Evolutionary conservation across 1,140 invertebrate species (phyloP).

Genomic region (Pararge aegeria): DNA sequence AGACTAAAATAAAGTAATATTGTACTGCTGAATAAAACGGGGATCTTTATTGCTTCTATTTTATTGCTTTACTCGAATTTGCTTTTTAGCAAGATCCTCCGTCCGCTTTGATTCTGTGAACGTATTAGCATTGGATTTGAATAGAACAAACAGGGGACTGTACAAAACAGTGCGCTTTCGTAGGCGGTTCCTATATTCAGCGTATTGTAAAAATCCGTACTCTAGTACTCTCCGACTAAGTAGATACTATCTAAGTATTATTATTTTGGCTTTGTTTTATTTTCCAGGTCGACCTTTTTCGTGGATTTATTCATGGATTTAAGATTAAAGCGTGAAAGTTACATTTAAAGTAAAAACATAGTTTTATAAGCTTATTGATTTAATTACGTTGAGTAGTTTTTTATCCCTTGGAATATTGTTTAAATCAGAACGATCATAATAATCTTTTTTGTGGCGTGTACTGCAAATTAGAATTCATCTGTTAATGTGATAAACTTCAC

Average conservation of each 20-base stretch:
- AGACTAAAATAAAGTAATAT: not conserved
- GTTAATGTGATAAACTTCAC: too few species aligned
- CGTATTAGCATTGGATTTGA: slow-evolving; percentile 78
- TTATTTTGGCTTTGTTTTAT: slow-evolving; percentile 1
- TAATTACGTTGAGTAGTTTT: too few species aligned
- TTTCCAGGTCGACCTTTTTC: not conserved
- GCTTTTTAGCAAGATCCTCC: slow-evolving; percentile 61
- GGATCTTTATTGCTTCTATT: slow-evolving; percentile 23
- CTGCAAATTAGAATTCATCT: too few species aligned
- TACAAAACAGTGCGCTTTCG: slow-evolving; percentile 72
- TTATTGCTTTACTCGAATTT: slow-evolving; percentile 50
- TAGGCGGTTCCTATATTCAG: slow-evolving; percentile 75
- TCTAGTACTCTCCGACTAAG: slow-evolving; percentile 35
- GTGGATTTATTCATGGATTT: not conserved
- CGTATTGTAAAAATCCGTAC: slow-evolving; percentile 68
- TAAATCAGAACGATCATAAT: too few species aligned
- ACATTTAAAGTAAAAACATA: too few species aligned
- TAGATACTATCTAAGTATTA: slow-evolving; percentile 35
- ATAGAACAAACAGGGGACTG: slow-evolving; percentile 79
- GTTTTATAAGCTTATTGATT: too few species aligned
- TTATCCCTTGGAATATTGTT: too few species aligned
- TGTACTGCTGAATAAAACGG: slow-evolving; percentile 13
- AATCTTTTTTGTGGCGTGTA: too few species aligned
- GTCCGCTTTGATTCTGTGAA: slow-evolving; percentile 72
- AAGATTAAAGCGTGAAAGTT: too few species aligned